Evolutionary conservation across 2,888 invertebrate species (phyloP), one percentile per base, ranked within the genome.

Genomic region (Punctoribates punctum): DNA sequence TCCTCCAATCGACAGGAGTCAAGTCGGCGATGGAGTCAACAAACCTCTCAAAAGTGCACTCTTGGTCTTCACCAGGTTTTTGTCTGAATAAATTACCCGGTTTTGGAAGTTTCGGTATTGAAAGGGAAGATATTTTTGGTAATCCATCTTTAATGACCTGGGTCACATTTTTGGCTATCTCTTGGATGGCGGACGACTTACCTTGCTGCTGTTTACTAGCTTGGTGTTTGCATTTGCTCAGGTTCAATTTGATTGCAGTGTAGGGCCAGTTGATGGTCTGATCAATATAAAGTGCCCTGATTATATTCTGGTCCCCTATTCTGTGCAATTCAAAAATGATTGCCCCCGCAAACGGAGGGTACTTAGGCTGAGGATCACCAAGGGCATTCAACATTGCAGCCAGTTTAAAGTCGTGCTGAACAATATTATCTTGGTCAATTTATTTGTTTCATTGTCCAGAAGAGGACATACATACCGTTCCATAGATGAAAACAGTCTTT

Each of bases 401-500:
- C 11, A 74, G 70, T 23, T 74, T 74, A 29, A 51, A 74, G 57
- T 74, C 74, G 74, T 74, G 74, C 74, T 74, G 67, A 48, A 11
- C n/a, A n/a, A n/a, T n/a, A n/a, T n/a, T n/a, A n/a, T n/a, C n/a
- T n/a, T n/a, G n/a, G n/a, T n/a, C n/a, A n/a, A n/a, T n/a, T n/a
- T n/a, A n/a, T n/a, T n/a, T n/a, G n/a, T n/a, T n/a, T n/a, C n/a
- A n/a, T n/a, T n/a, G n/a, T n/a, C n/a, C n/a, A n/a, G n/a, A n/a
- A 73, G 65, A 73, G 38, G 42, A 67, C 60, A n/a, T 4, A 25
- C 57, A 70, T 23, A 74, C 74, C 11, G 74, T 20, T 54, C 25
- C 29, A 29, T 74, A 74, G 34, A 74, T 15, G 29, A 51, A 67
- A 20, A 54, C 20, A 29, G 9, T 20, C 13, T 54, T 48, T 17